Base-by-base conservation (phyloP, 2,888 invertebrate species). In the Hyles lineata region DNA sequence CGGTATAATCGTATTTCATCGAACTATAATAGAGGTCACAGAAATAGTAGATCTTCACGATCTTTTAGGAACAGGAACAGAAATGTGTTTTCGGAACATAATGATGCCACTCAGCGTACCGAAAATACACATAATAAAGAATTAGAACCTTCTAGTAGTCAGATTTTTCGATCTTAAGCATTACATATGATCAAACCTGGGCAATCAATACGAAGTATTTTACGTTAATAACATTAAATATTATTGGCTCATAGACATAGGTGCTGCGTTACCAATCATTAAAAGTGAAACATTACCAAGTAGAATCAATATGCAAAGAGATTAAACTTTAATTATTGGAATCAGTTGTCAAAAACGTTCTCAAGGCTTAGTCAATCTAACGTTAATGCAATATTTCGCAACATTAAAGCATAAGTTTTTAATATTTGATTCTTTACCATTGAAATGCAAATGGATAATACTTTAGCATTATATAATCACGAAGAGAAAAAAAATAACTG, bases 381-480 rank as follows among this genome's bases (percentile, higher is more conserved):
- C 17, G 59, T 59, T 59, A 59, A 59, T 8, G 59, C 59, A 59
- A 17, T 8, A 17, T 3, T 17, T 8, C 7, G 59, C 17, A 59
- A 59, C 17, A 21, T 59, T 59, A 21, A 15, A 21, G 59, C 59
- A 59, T 59, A 17, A 5, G 9, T 59, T 59, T 59, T 21, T n/a
- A 21, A 17, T 59, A 17, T 59, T 59, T 17, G 17, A 17, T 59
- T 59, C 59, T 7, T 59, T 59, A 59, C 59, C 59, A 17, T 59
- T 59, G 8, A 59, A 59, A 21, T n/a, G 59, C 59, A 17, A 67
- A 67, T 19, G 25, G 62, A 70, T 43, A 67, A 67, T 7, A 67
- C 43, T 67, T 35, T 23, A 3, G 8, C 59, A 59, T 59, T 59
- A 17, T 59, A 59, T 59, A 21, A 59, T 7, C 3, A 59, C 9